Percentiles rank a stretch among this genome's conserved stretches.
Conservation (phyloP, 2,797 vertebrate species). For the Arctocebus calabarensis region DNA sequence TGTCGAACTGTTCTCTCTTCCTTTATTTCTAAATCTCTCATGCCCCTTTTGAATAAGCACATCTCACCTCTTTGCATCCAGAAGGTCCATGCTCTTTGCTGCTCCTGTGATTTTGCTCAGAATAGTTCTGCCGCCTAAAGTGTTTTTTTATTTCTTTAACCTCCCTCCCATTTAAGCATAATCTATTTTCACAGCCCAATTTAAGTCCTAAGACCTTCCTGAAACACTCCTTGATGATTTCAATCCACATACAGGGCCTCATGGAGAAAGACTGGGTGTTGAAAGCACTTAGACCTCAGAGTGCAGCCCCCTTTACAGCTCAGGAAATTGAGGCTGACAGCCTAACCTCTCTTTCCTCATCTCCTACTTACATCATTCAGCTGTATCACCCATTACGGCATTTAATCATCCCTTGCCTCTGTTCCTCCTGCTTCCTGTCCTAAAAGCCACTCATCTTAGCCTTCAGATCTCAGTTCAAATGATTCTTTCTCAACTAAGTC, state of each 20-base stretch:
- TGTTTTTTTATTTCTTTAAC: not conserved
- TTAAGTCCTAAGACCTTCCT: not conserved
- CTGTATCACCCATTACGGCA: not conserved
- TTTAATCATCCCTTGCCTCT: not conserved
- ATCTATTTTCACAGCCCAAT: not conserved
- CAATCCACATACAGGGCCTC: not conserved
- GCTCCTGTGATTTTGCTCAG: not conserved
- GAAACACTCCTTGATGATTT: constrained; percentile 19
- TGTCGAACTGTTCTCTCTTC: not conserved
- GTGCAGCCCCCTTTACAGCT: not conserved
- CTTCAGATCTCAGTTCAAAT: constrained; percentile 10
- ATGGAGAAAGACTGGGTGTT: not conserved
- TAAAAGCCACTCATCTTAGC: not conserved
- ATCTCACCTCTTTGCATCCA: not conserved
- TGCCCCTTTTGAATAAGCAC: not conserved
- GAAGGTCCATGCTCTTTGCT: not conserved
- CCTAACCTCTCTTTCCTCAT: not conserved
- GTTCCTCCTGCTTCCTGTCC: not conserved
- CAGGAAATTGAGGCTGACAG: constrained; percentile 22
- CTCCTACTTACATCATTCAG: not conserved
- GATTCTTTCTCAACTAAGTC: not conserved
- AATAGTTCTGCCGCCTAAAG: not conserved
- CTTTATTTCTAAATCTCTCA: not conserved
- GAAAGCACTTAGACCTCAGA: not conserved
- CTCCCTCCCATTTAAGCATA: fast-evolving